phyloP scores from a whole-genome alignment of 1,140 invertebrate species.

The Planococcus citri region DNA sequence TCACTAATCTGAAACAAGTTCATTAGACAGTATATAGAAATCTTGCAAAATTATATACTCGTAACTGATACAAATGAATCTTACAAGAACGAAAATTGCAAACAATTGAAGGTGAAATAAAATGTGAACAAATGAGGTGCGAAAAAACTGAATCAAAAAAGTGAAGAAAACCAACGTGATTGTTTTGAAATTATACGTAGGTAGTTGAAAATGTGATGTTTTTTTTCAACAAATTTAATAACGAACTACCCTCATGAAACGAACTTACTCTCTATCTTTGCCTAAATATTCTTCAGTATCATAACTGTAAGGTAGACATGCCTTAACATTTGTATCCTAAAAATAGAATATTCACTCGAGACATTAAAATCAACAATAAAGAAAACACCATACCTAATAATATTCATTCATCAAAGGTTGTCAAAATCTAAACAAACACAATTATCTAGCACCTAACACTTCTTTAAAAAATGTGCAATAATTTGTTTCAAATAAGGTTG shows the following conservation, averaged over 20 bases:
- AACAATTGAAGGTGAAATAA: background rate
- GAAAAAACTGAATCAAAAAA: background rate
- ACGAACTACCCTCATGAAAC: background rate
- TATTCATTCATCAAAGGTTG: no score
- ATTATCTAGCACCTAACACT: no score
- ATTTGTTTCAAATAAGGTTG: no score
- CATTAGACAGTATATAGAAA: background rate
- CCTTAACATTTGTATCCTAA: slow-evolving; percentile 24
- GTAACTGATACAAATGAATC: background rate
- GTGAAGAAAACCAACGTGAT: no score
- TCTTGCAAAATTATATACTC: no score
- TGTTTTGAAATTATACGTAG: no score
- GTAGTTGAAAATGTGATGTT: background rate
- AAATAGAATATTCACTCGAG: background rate
- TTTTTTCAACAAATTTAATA: no score
- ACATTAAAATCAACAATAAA: no score
- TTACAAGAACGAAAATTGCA: background rate
- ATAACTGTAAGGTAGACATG: slow-evolving; percentile 24
- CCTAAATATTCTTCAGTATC: slow-evolving; percentile 17
- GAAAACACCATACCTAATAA: no score
- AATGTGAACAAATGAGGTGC: background rate
- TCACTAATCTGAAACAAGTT: slow-evolving; percentile 36
- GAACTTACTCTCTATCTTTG: slow-evolving; percentile 23
- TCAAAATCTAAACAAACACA: no score
- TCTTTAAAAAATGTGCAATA: no score